Percentiles rank a stretch among this genome's conserved stretches.
Conservation (phyloP, 2,113 vertebrate species). For the Platichthys flesus region DNA sequence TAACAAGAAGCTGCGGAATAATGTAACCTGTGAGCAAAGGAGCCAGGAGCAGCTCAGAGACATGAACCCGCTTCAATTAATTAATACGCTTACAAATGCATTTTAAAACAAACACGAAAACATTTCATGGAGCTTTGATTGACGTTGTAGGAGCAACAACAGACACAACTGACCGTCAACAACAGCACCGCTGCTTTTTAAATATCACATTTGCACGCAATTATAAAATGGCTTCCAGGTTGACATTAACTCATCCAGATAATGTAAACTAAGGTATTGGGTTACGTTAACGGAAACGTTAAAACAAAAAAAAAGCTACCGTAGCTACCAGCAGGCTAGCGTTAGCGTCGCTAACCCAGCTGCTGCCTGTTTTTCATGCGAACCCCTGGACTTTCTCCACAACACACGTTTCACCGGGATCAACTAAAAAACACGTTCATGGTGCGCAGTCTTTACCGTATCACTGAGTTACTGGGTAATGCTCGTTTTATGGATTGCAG, state of each 20-base stretch:
- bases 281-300: not conserved
- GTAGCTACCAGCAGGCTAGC: slow-evolving; percentile 68
- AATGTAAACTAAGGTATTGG: not conserved
- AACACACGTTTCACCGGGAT: not conserved
- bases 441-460: slow-evolving; percentile 61
- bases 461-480: slow-evolving; percentile 39
- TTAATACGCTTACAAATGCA: fast-evolving
- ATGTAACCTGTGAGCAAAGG: not conserved
- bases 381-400: slow-evolving; percentile 39
- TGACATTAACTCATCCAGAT: not conserved
- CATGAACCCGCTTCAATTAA: too few species aligned
- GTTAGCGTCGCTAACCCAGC: slow-evolving; percentile 44
- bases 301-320: slow-evolving; percentile 44
- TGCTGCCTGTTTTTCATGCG: slow-evolving; percentile 38
- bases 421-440: not conserved
- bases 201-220: not conserved
- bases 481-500: slow-evolving; percentile 68
- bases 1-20: slow-evolving; percentile 1
- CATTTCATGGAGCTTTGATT: slow-evolving; percentile 12
- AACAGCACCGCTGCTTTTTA: slow-evolving; percentile 3
- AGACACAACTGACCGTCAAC: slow-evolving; percentile 29
- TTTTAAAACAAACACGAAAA: not conserved
- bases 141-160: not conserved
- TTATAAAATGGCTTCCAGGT: not conserved
- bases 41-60: not conserved